Percentiles rank a stretch among this genome's conserved stretches.
These are phyloP conservation scores for Myopa tessellatipennis DNA, from an alignment of 2,888 invertebrate species.

Conservation along the genomic window DNA sequence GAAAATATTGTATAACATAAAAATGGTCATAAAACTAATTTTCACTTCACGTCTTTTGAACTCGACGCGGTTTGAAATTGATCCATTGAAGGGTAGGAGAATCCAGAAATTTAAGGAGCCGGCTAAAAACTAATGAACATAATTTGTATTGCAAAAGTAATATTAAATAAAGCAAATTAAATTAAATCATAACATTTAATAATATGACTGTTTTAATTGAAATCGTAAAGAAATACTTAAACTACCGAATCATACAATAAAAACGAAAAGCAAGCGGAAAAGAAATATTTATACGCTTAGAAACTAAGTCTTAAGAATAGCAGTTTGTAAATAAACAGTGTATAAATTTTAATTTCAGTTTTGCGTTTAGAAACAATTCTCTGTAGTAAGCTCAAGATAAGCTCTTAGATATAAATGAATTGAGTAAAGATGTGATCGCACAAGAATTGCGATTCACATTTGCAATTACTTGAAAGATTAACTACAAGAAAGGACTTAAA, in stretches of 20 bases:
- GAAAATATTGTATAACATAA: constrained; percentile 10
- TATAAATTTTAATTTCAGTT: too few species aligned
- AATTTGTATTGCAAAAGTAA: constrained; percentile 9
- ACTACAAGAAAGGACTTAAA: not conserved
- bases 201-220: not conserved
- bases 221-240: not conserved
- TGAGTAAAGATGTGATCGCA: too few species aligned
- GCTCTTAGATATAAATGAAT: too few species aligned
- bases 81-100: not conserved
- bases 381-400: too few species aligned
- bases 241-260: not conserved
- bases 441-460: too few species aligned
- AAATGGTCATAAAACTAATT: constrained; percentile 8
- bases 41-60: not conserved
- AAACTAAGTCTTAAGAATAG: too few species aligned
- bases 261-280: too few species aligned
- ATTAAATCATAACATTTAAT: not conserved
- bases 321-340: too few species aligned
- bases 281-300: too few species aligned
- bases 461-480: constrained; percentile 8
- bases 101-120: not conserved
- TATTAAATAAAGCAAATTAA: constrained; percentile 9
- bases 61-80: not conserved
- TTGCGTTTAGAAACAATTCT: too few species aligned
- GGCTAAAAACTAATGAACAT: constrained; percentile 3